phyloP scores from a whole-genome alignment of 2,113 vertebrate species.

The Neogobius melanostomus region DNA sequence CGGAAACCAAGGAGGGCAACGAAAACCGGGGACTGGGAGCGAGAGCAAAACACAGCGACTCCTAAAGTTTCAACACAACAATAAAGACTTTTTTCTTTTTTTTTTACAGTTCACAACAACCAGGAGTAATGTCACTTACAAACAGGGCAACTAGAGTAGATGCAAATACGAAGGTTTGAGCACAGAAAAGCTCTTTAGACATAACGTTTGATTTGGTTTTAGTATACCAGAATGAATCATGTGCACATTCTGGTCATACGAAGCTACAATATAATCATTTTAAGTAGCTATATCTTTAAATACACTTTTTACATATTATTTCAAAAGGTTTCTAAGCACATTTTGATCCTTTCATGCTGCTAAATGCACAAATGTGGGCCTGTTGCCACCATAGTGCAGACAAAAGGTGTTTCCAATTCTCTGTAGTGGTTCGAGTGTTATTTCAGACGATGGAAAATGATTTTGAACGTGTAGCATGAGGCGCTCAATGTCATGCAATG shows the following conservation, averaged over 20 bases:
- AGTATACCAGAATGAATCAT: too few relatives aligned
- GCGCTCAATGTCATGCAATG: not conserved
- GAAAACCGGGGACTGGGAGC: slow-evolving; percentile 2
- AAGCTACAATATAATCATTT: too few relatives aligned
- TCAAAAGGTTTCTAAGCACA: too few relatives aligned
- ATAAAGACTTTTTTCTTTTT: not conserved
- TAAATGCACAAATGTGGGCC: too few relatives aligned
- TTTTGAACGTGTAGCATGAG: not conserved
- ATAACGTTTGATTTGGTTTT: too few relatives aligned
- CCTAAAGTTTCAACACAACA: slow-evolving; percentile 36
- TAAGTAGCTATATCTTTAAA: too few relatives aligned
- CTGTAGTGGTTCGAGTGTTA: not conserved
- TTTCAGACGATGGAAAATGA: not conserved
- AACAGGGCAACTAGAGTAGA: not conserved
- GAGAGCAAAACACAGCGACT: slow-evolving; percentile 1
- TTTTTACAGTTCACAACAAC: not conserved
- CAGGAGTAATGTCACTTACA: not conserved
- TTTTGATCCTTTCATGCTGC: too few relatives aligned
- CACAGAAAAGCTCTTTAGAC: not conserved
- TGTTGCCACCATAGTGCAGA: too few relatives aligned
- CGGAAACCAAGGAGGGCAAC: slow-evolving; percentile 52
- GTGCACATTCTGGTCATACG: too few relatives aligned
- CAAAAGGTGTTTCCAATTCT: not conserved
- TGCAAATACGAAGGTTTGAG: not conserved
- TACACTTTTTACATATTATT: too few relatives aligned